Evolutionary conservation across 2,797 vertebrate species (phyloP).

Genomic region (Enteromius trimaculatus): DNA sequence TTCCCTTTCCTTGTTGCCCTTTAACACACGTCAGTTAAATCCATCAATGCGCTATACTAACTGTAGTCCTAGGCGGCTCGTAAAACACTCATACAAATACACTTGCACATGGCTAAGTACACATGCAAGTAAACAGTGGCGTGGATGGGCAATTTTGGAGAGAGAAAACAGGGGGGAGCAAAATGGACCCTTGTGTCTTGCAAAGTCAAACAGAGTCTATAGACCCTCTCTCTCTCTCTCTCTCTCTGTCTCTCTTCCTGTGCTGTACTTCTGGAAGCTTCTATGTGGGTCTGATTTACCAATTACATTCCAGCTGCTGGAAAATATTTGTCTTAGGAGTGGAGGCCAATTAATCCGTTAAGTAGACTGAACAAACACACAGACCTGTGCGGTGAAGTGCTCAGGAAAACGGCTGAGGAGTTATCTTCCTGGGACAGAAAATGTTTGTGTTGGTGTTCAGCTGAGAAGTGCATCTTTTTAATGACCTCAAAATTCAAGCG

Average conservation of each 20-base stretch:
- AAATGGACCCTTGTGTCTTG: slow-evolving; percentile 56
- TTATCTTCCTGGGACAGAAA: slow-evolving; percentile 45
- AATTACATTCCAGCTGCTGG: slow-evolving; percentile 58
- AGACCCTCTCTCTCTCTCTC: slow-evolving; percentile 23
- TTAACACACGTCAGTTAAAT: slow-evolving; percentile 53
- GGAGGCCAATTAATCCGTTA: slow-evolving; percentile 60
- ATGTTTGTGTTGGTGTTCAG: slow-evolving; percentile 46
- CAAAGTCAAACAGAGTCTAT: slow-evolving; percentile 67
- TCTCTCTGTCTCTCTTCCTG: neutral
- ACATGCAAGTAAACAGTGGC: slow-evolving; percentile 55
- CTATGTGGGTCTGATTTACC: slow-evolving; percentile 61
- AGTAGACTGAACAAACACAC: slow-evolving; percentile 60
- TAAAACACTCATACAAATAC: slow-evolving; percentile 46
- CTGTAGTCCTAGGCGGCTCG: slow-evolving; percentile 33
- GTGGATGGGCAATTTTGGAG: slow-evolving; percentile 55
- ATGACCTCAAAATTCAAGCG: slow-evolving; percentile 46
- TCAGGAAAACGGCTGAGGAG: slow-evolving; percentile 42
- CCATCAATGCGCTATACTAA: slow-evolving; percentile 54
- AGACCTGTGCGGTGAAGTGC: slow-evolving; percentile 44
- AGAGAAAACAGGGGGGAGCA: slow-evolving; percentile 60
- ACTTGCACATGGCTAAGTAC: slow-evolving; percentile 39
- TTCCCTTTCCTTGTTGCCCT: slow-evolving; percentile 32
- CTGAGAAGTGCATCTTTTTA: slow-evolving; percentile 47
- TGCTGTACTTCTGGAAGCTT: slow-evolving; percentile 39
- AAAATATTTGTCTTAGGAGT: slow-evolving; percentile 62